Percentiles rank a stretch among this genome's conserved stretches.
Conservation (phyloP, 2,797 vertebrate genomes). For the Sebastes alutus region DNA sequence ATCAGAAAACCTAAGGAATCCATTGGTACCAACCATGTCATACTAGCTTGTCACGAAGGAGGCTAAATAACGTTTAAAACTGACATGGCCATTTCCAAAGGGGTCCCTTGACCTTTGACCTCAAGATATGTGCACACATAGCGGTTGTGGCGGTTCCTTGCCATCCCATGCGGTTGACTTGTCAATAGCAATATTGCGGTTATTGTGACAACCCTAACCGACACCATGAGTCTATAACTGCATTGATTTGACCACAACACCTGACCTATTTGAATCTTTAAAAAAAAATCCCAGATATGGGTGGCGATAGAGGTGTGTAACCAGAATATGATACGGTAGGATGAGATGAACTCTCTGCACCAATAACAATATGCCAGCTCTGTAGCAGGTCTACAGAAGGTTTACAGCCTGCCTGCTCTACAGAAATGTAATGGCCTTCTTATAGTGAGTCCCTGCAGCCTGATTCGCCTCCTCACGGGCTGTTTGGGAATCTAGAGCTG, state of each 20-base stretch:
- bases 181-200: too few species aligned
- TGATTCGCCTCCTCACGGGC: constrained; percentile 3
- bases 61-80: too few species aligned
- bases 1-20: too few species aligned
- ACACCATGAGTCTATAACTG: neutral
- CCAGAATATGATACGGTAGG: neutral
- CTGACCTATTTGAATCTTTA: neutral
- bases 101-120: too few species aligned
- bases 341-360: neutral
- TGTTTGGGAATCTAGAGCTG: constrained; percentile 25
- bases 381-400: neutral
- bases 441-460: constrained; percentile 12
- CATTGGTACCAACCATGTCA: too few species aligned
- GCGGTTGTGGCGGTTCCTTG: too few species aligned
- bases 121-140: too few species aligned
- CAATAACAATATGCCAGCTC: neutral
- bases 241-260: neutral
- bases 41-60: too few species aligned
- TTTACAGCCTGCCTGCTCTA: constrained; percentile 4
- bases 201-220: too few species aligned
- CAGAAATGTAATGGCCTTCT: constrained; percentile 3
- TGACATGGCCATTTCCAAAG: too few species aligned
- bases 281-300: neutral
- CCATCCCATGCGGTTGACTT: too few species aligned
- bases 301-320: neutral